A percentile compares a stretch with the other conserved stretches of the same genome.
Evolutionary conservation across 2,797 vertebrate species (phyloP).

Genomic region (Macrochelys suwanniensis): DNA sequence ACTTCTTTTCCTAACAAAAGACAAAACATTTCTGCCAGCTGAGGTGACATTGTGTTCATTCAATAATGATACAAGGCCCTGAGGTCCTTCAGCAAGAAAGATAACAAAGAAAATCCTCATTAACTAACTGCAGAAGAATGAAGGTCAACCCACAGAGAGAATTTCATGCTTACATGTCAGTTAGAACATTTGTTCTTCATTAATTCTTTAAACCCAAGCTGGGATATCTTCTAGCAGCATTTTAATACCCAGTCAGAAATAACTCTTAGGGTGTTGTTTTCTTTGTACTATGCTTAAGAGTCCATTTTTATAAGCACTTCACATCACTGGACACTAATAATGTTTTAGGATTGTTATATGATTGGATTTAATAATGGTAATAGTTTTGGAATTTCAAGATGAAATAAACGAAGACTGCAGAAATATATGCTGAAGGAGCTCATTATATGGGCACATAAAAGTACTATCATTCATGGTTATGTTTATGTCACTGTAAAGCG

Average conservation of each 20-base stretch:
- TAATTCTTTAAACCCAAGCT: slow-evolving; percentile 84
- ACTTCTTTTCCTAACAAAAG: slow-evolving; percentile 82
- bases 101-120: slow-evolving; percentile 84
- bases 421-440: slow-evolving; percentile 54
- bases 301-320: slow-evolving; percentile 57
- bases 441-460: slow-evolving; percentile 21
- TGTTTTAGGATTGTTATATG: slow-evolving; percentile 59
- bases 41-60: slow-evolving; percentile 84
- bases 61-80: slow-evolving; percentile 84
- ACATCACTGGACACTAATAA: slow-evolving; percentile 53
- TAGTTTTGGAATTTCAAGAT: slow-evolving; percentile 48
- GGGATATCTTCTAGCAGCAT: slow-evolving; percentile 75
- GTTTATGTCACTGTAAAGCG: slow-evolving; percentile 2
- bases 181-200: slow-evolving; percentile 85
- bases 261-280: slow-evolving; percentile 66
- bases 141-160: slow-evolving; percentile 84
- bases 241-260: slow-evolving; percentile 78
- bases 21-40: slow-evolving; percentile 82
- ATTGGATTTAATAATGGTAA: slow-evolving; percentile 60
- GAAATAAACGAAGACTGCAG: slow-evolving; percentile 52
- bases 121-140: slow-evolving; percentile 83
- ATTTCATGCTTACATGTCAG: slow-evolving; percentile 78
- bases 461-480: slow-evolving; percentile 10
- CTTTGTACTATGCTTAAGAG: slow-evolving; percentile 54
- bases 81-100: slow-evolving; percentile 81